Base-by-base conservation (phyloP, 2,797 vertebrate species). In the Enteromius unitaeniatus region DNA sequence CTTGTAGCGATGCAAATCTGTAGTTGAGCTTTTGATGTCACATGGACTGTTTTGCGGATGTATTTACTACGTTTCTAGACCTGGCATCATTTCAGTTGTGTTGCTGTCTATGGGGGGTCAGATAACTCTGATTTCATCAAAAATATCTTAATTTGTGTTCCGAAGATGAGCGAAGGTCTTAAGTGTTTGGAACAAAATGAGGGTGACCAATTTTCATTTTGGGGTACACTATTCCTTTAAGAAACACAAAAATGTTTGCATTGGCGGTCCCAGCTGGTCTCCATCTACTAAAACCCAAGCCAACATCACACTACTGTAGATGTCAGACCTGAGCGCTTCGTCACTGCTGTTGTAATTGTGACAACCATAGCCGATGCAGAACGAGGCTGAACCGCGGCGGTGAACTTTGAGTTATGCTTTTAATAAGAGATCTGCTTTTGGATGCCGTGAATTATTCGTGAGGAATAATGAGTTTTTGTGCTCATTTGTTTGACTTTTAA, bases 401-500 rank as follows among this genome's bases (percentile, higher is more conserved):
- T 84, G 53, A 88, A 53, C 73, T 40, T 21, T 75, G 73, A 77
- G 73, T 79, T 86, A 73, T 68, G 79, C 79, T 68, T 84, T 87
- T 79, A 85, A 87, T 84, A 79, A 81, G 72, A n/a, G 58, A 49
- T 73, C 82, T 81, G 80, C 80, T 72, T 64, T 77, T 31, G 78
- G 75, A 87, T 88, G 58, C 69, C 15, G 62, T 76, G 74, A 79
- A 70, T 76, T 80, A 79, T 84, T 82, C 21, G 73, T 51, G 17
- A 31, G 53, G 68, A 81, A 79, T 76, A 74, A 40, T 79, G 78
- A 76, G 84, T 82, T 81, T 85, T 85, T 79, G 70, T 81, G 69
- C 79, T 67, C 28, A 34, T 73, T 79, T 76, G 64, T 86, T 86
- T 87, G 79, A 88, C 81, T 81, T 85, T 86, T 72, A 87, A 64